Conservation (phyloP, 2,888 invertebrate genomes). For the Spodoptera exigua region DNA sequence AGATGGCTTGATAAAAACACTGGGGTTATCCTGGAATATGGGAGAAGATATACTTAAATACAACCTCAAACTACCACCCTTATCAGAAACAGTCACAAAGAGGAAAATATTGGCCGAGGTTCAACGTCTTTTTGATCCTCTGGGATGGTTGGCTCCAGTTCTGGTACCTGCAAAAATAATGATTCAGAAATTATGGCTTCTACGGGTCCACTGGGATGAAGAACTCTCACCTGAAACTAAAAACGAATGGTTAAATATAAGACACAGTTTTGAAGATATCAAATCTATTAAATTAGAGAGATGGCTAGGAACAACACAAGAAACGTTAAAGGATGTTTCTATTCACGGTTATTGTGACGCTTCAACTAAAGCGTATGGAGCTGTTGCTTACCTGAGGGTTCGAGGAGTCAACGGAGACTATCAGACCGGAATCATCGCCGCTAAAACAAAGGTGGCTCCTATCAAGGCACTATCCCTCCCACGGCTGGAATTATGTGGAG, state of each 20-base stretch:
- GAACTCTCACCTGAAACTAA: too few species aligned
- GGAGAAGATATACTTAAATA: slow-evolving; percentile 12
- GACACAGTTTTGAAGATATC: background rate
- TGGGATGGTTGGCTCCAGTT: slow-evolving; percentile 1
- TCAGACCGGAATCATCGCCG: too few species aligned
- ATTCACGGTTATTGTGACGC: slow-evolving; percentile 14
- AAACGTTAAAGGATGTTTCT: background rate
- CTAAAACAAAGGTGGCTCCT: too few species aligned
- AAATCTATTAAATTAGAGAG: too few species aligned
- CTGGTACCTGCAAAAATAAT: slow-evolving; percentile 1
- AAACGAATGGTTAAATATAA: too few species aligned
- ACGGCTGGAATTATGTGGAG: too few species aligned
- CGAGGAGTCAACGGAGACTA: too few species aligned
- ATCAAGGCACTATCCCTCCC: too few species aligned
- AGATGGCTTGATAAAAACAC: slow-evolving; percentile 6
- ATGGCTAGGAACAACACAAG: too few species aligned
- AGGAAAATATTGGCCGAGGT: slow-evolving; percentile 17
- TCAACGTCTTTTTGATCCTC: slow-evolving; percentile 1
- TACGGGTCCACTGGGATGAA: too few species aligned
- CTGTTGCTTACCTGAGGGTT: too few species aligned
- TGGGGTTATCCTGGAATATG: slow-evolving; percentile 16
- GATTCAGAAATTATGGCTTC: too few species aligned
- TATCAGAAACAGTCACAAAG: slow-evolving; percentile 5
- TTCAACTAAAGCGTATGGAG: slow-evolving; percentile 8
- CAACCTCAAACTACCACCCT: slow-evolving; percentile 3